A percentile compares a stretch with the other conserved stretches of the same genome.
Conservation (phyloP, 1,140 invertebrate species). For the Seison nebaliae region DNA sequence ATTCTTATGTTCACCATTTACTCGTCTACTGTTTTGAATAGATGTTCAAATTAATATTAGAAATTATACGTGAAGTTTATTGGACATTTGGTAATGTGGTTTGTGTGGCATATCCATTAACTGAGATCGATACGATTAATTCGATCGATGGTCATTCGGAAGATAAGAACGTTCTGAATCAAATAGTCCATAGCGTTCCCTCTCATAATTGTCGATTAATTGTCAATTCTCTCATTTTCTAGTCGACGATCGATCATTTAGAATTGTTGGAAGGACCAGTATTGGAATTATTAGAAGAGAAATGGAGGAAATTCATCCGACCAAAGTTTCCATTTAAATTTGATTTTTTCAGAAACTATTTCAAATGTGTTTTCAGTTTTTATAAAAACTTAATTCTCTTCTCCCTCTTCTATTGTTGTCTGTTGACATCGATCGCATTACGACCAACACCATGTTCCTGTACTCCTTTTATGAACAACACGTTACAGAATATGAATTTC, state of each 20-base stretch:
- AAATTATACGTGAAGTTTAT: conserved; percentile 71
- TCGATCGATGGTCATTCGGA: conserved; percentile 62
- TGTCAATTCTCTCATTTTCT: conserved; percentile 11
- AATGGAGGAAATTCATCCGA: conserved; percentile 45
- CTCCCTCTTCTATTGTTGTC: conserved; percentile 57
- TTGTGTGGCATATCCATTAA: conserved; percentile 80
- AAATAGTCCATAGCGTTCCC: conserved; percentile 97
- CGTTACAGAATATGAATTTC: no score
- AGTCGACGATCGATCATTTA: conserved; percentile 76
- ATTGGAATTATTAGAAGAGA: conserved; percentile 69
- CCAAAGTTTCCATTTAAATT: conserved; percentile 6
- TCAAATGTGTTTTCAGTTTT: conserved; percentile 71
- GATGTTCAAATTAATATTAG: conserved; percentile 78
- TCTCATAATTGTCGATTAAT: conserved; percentile 24
- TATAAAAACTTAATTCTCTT: conserved; percentile 58
- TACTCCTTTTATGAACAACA: no score
- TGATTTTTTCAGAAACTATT: conserved; percentile 11
- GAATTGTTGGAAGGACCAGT: conserved; percentile 77
- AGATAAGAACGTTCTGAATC: conserved; percentile 66
- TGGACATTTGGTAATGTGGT: conserved; percentile 62
- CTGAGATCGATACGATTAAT: conserved; percentile 80
- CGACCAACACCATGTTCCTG: no score
- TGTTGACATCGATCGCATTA: conserved; percentile 32
- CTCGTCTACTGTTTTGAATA: conserved; percentile 13
- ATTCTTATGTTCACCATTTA: not conserved